phyloP scores from a whole-genome alignment of 1,140 invertebrate species.

The Tetraneura akinire region DNA sequence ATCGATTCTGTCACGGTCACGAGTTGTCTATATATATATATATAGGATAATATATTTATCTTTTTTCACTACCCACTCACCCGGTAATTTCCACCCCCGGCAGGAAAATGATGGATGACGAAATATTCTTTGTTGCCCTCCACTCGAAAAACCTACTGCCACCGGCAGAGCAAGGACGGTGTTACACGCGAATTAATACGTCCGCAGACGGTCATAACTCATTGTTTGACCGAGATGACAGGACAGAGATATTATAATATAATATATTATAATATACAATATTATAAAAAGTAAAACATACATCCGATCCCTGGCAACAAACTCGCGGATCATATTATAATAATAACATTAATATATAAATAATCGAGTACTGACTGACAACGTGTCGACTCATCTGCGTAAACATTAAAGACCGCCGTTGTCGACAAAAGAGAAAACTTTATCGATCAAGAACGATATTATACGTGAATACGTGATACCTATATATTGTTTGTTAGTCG shows the following conservation, averaged over 20 bases:
- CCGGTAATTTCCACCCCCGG: constrained; percentile 9
- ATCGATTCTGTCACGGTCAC: constrained; percentile 22
- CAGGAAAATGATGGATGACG: constrained; percentile 48
- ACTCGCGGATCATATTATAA: neutral
- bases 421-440: neutral
- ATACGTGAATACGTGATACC: no score
- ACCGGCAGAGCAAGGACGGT: neutral
- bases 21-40: constrained; percentile 17
- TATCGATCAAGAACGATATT: neutral
- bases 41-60: neutral
- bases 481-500: no score
- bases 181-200: constrained; percentile 39
- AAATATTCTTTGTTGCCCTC: constrained; percentile 14
- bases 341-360: no score
- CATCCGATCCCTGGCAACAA: neutral
- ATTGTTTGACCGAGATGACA: constrained; percentile 47
- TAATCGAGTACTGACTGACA: constrained; percentile 14
- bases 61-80: neutral
- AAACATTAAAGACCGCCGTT: neutral
- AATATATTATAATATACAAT: neutral
- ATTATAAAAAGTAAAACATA: neutral
- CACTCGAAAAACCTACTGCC: constrained; percentile 26
- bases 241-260: constrained; percentile 3
- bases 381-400: constrained; percentile 1
- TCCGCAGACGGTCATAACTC: constrained; percentile 41